Percentiles rank a stretch among this genome's conserved stretches.
Conservation (phyloP, 2,797 vertebrate genomes). For the Sus cebifrons region DNA sequence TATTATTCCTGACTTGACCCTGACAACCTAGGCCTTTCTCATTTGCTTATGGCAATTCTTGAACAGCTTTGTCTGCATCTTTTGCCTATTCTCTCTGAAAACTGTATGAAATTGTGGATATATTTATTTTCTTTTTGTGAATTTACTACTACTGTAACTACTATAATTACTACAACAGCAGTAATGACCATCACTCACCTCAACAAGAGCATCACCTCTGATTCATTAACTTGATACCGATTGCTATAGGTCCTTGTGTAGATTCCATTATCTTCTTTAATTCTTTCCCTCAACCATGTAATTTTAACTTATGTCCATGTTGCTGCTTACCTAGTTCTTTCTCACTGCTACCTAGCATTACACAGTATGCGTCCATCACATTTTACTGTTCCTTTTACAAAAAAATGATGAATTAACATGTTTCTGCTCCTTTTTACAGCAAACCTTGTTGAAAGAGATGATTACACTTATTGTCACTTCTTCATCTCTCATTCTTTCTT, state of each 20-base stretch:
- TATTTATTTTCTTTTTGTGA: neutral
- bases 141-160: neutral
- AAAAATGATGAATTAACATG: neutral
- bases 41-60: neutral
- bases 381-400: constrained; percentile 36
- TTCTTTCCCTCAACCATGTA: neutral
- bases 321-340: constrained; percentile 2
- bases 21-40: neutral
- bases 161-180: neutral
- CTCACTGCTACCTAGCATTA: neutral
- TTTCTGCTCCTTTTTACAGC: constrained; percentile 36
- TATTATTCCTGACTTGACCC: neutral
- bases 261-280: neutral
- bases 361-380: neutral
- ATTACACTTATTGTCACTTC: neutral
- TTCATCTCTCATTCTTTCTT: neutral
- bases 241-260: neutral
- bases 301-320: neutral
- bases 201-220: neutral
- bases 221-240: neutral
- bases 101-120: neutral
- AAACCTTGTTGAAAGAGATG: neutral
- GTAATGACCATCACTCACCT: neutral
- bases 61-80: neutral
- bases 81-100: constrained; percentile 22